Evolutionary conservation across 2,888 invertebrate species (phyloP), one percentile per base, ranked within the genome.

Genomic region (Drosophila macrospina): DNA sequence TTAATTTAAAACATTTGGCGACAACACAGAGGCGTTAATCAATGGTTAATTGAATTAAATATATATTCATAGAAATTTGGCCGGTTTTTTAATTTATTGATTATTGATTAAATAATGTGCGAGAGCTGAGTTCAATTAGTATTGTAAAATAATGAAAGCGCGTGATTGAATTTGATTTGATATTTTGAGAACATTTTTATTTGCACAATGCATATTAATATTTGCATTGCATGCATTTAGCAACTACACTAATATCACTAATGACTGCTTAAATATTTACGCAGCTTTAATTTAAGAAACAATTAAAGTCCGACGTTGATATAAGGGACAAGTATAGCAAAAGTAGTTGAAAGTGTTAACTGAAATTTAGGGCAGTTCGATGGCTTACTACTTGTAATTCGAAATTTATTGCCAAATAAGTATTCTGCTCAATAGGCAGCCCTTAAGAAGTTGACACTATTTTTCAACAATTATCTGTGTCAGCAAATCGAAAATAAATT

Each of bases 31-130:
- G 26, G 20, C 50, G 71, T 54, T 77, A 77, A 68, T 64, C 11
- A 20, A 41, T 42, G 39, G 74, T 52, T 85, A 80, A 80, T 82
- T 64, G 6, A 75, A 79, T 75, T 69, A 79, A 47, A 36, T 11
- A 20, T 2, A 20, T 20, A 20, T n/a, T n/a, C 20, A 20, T 20
- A 42, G 10, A 67, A 44, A 30, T 42, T 60, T 54, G 36, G 39
- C 20, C 47, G 5, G 28, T 41, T 48, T 61, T 54, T 51, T 36
- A 39, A 60, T 41, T 48, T 61, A 51, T 51, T 36, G 36, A 60
- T 68, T 72, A 69, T 24, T 54, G 20, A 24, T 50, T 6, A 52
- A 51, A 26, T 42, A 55, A 60, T 57, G 24, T 48, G 42, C 5
- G 20, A 44, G n/a, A 41, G 64, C 47, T 66, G 54, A 51, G 30